Percentiles rank a stretch among this genome's conserved stretches.
These are phyloP conservation scores for Florisuga fusca DNA, from an alignment of 2,797 vertebrate species.

Conservation along the genomic window DNA sequence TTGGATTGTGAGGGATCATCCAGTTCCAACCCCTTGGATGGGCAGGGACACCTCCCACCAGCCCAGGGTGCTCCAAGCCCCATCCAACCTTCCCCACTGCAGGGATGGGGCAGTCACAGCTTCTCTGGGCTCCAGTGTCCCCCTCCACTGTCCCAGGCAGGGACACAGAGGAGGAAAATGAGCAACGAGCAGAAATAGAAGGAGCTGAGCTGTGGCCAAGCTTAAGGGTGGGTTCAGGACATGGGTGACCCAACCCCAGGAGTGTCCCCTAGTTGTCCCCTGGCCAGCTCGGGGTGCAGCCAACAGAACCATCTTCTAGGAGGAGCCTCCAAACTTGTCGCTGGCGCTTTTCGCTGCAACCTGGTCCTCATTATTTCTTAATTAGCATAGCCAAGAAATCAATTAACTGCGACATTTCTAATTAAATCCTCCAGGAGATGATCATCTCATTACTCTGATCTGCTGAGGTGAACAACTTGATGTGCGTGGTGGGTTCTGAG, in stretches of 20 bases:
- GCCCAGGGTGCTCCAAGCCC: too few species aligned
- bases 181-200: fast-evolving
- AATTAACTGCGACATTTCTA: slow-evolving; percentile 71
- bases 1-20: too few species aligned
- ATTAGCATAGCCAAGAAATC: slow-evolving; percentile 76
- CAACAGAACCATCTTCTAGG: background rate
- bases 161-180: background rate
- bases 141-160: background rate
- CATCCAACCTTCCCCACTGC: too few species aligned
- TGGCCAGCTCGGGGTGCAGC: background rate
- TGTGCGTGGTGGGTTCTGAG: background rate
- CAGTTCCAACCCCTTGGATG: too few species aligned
- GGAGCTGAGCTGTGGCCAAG: background rate
- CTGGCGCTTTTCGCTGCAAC: slow-evolving; percentile 28
- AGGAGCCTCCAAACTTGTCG: background rate
- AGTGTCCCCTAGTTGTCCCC: background rate
- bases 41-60: too few species aligned
- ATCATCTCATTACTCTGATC: slow-evolving; percentile 4
- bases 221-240: background rate
- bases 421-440: slow-evolving; percentile 63
- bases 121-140: too few species aligned
- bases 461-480: slow-evolving; percentile 47
- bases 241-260: background rate
- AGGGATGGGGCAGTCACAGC: too few species aligned
- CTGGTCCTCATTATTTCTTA: slow-evolving; percentile 67